These are phyloP conservation scores for Theodoxus fluviatilis DNA, from an alignment of 2,888 invertebrate species.

Conservation along the genomic window DNA sequence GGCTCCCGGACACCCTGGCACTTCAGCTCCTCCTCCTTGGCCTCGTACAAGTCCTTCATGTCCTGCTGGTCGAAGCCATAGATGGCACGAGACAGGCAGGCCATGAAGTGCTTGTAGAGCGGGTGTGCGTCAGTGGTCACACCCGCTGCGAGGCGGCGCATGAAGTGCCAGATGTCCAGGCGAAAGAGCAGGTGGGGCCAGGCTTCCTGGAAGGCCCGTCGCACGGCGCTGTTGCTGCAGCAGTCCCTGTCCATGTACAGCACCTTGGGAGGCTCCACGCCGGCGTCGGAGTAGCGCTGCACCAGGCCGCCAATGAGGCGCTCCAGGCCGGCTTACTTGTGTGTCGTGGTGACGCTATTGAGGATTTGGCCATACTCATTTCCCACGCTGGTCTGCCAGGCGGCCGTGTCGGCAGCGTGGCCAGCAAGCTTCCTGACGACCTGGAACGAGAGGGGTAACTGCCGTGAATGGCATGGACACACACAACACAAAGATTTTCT, in stretches of 20 bases:
- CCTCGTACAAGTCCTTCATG: conserved; percentile 26
- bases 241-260: conserved; percentile 48
- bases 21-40: conserved; percentile 29
- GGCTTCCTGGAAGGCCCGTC: no score
- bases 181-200: conserved; percentile 34
- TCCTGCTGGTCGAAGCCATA: conserved; percentile 38
- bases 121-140: conserved; percentile 37
- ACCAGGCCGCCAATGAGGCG: conserved; percentile 36
- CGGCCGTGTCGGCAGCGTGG: conserved; percentile 31
- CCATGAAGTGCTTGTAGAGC: conserved; percentile 40
- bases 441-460: no score
- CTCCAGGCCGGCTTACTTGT: conserved; percentile 36
- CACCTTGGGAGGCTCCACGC: conserved; percentile 35
- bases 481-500: no score
- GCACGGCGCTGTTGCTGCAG: conserved; percentile 32
- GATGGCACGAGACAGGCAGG: conserved; percentile 32
- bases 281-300: conserved; percentile 33
- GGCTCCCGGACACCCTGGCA: not conserved
- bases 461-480: no score
- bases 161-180: conserved; percentile 45
- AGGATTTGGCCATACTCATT: conserved; percentile 41
- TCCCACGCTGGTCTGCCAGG: conserved; percentile 42
- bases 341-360: conserved; percentile 37
- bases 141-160: conserved; percentile 34
- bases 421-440: conserved; percentile 37